Percentiles rank a stretch among this genome's conserved stretches.
Conservation (phyloP, 2,888 invertebrate genomes). For the Candidula unifasciata region DNA sequence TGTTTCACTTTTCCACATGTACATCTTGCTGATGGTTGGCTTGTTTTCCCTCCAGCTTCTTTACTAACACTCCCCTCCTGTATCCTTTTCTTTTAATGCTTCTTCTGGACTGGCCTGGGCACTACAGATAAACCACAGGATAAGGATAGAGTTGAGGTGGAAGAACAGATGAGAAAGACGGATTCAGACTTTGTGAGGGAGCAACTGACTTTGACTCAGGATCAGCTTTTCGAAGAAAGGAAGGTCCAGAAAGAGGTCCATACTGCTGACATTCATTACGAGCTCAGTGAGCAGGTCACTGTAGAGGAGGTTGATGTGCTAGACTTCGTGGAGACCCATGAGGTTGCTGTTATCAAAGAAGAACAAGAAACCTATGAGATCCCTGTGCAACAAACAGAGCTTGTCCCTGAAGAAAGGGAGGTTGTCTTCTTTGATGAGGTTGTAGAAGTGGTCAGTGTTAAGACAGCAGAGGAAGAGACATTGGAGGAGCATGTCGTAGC, state of each 20-base stretch:
- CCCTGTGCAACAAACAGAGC: slow-evolving; percentile 8
- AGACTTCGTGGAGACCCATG: slow-evolving; percentile 34
- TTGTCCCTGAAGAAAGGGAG: background rate
- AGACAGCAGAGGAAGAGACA: background rate
- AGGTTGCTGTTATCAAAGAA: slow-evolving; percentile 29
- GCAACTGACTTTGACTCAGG: slow-evolving; percentile 37
- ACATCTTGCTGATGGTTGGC: background rate
- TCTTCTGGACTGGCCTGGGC: slow-evolving; percentile 59
- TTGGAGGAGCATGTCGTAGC: background rate
- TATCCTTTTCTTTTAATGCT: slow-evolving; percentile 58
- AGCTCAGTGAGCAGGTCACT: background rate
- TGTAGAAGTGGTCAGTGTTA: background rate
- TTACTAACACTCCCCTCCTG: slow-evolving; percentile 29
- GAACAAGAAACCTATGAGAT: slow-evolving; percentile 21
- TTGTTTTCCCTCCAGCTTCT: background rate
- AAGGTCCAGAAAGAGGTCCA: background rate
- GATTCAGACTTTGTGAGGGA: slow-evolving; percentile 13
- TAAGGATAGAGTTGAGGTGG: slow-evolving; percentile 42
- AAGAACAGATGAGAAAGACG: slow-evolving; percentile 20
- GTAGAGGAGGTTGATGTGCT: slow-evolving; percentile 28
- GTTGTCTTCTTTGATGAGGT: background rate
- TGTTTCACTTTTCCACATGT: slow-evolving; percentile 14
- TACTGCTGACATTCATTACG: slow-evolving; percentile 7
- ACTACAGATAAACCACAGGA: slow-evolving; percentile 54
- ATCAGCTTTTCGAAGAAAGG: background rate